Evolutionary conservation across 2,888 invertebrate species (phyloP), one percentile per base, ranked within the genome.

Genomic region (Chromoteleia sp.): DNA sequence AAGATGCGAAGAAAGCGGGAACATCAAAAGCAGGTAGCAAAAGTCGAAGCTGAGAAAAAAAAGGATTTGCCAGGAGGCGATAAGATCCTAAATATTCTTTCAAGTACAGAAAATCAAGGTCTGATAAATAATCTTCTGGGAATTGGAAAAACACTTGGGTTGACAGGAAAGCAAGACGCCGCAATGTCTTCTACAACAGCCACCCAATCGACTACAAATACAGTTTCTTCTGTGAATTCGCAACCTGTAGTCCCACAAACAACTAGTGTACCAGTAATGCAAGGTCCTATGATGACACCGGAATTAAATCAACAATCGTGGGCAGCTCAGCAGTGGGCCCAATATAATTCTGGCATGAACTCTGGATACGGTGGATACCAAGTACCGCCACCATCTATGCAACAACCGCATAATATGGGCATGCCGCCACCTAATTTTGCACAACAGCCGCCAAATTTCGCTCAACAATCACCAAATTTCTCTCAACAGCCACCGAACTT

Each of bases 1-100:
- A 95, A 96, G 89, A 96, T 97, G 96, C 94, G 95, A 61, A 93
- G 93, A 78, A 95, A 95, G 89, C 93, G 95, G 83, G 92, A 92
- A 81, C 91, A 91, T 56, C 91, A 91, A 19, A 91, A 87, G 81
- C 86, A 91, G 84, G 86, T 86, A 70, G 84, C 87, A 1, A 89
- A 89, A 79, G 82, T 84, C 0, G 91, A 91, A 45, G 82, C 87
- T 2, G 89, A 90, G 77, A 92, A 89, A 76, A 90, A 84, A n/a
- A 91, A 91, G 58, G 85, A 86, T 45, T 50, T 90, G 50, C 86
- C 90, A 10, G 91, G 90, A 4, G 91, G 90, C 5, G 91, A 91
- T 29, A 91, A 91, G 52, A 91, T 92, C 84, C 70, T 91, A 33
- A 91, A 92, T 54, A 88, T 90, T 36, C 76, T 91, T 15, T 90